Base-by-base conservation (phyloP, 2,888 invertebrate genomes). In the Altica lythri region DNA sequence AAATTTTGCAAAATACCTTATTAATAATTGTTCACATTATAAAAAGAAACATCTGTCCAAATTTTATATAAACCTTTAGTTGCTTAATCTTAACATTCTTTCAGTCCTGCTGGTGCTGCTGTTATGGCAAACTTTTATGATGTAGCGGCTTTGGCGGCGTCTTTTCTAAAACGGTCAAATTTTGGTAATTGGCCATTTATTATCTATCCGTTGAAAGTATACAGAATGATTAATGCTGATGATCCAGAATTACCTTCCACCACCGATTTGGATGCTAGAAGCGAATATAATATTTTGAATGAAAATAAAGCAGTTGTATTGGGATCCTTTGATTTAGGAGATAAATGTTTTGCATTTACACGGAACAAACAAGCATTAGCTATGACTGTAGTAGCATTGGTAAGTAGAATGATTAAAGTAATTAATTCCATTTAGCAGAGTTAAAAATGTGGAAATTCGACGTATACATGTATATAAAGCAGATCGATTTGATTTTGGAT, bases 341-440 rank as follows among this genome's bases (percentile, higher is more conserved):
- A 83, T 62, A 73, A 79, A 54, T 82, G 81, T 64, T 84, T 84
- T 59, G 81, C 80, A 60, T 81, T 81, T 8, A 77, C 80, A 0
- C 78, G 81, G 52, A 82, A 78, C 60, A 81, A 84, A 46, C 83
- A 86, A 59, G 83, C 85, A 0, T 68, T 86, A 48, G 75, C 86
- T 0, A 82, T 84, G 54, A 79, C 83, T 0, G 74, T 83, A 0
- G 78, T 83, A 4, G 82, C 83, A 2, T 75, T 86, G 72, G 81
- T 68, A 60, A 62, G 60, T 45, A 9, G n/a, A n/a, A n/a, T 17
- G 32, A 34, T 32, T 46, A 2, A 34, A 32, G 1, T 9, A 1
- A 30, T 17, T 1, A 16, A 22, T n/a, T 25, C 16, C 32, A 12
- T 17, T 40, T 38, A 13, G n/a, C n/a, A n/a, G n/a, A n/a, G n/a